Conservation (phyloP, 2,113 vertebrate genomes). For the Tenrec ecaudatus region DNA sequence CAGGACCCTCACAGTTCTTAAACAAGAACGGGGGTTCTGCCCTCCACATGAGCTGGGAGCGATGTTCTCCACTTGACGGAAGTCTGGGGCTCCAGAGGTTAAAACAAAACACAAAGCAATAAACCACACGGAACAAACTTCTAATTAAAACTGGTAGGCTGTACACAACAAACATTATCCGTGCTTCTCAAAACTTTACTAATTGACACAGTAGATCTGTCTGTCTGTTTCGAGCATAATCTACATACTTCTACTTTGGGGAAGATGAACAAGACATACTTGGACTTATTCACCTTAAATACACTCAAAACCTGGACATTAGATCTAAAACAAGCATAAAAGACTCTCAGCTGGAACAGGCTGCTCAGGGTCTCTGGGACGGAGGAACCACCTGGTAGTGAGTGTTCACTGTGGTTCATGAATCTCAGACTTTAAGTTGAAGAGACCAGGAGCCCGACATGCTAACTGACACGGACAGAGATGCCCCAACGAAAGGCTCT, state of each 20-base stretch:
- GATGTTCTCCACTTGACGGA: neutral
- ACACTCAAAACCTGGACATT: neutral
- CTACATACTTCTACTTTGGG: neutral
- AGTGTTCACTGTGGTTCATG: neutral
- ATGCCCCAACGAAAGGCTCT: neutral
- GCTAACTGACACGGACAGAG: neutral
- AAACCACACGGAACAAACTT: neutral
- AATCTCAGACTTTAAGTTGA: neutral
- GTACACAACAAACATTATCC: neutral
- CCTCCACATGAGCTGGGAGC: too few relatives aligned
- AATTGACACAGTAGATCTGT: neutral
- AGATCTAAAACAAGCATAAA: neutral
- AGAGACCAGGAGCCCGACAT: neutral
- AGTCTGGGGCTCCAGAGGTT: neutral
- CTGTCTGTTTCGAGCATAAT: neutral
- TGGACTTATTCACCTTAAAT: neutral
- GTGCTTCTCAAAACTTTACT: neutral
- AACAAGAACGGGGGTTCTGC: neutral
- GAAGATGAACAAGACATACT: neutral
- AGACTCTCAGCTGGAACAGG: neutral
- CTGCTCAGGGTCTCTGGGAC: neutral
- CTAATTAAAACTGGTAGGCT: constrained; percentile 27
- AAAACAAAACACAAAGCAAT: neutral
- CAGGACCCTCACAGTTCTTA: constrained; percentile 25
- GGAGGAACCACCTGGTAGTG: neutral